A percentile compares a stretch with the other conserved stretches of the same genome.
phyloP scores from a whole-genome alignment of 37 sponge, comb jelly and placozoan genomes.

The Beroe ovata region DNA sequence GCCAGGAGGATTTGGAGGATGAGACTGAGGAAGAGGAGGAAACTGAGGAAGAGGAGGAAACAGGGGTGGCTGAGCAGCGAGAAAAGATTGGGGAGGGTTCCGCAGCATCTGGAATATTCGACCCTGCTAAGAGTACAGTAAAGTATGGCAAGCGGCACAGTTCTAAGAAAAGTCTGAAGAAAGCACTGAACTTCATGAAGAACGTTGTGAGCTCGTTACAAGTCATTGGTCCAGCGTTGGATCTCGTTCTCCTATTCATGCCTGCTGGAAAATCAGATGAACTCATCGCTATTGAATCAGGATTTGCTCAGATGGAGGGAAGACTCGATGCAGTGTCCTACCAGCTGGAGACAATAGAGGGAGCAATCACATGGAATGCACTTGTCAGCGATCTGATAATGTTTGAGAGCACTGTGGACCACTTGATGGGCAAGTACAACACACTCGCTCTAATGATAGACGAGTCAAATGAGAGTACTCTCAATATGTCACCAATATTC shows the following conservation, averaged over 20 bases:
- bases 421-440: not conserved
- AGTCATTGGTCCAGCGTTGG: not conserved
- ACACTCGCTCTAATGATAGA: not conserved
- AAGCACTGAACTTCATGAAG: not conserved
- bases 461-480: not conserved
- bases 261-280: constrained; percentile 1
- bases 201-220: not conserved
- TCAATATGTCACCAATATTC: not conserved
- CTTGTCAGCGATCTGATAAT: not conserved
- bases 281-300: constrained; percentile 3
- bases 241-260: not conserved
- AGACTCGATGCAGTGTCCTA: not conserved
- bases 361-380: not conserved
- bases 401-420: not conserved
- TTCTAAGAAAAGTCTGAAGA: not conserved
- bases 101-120: not conserved
- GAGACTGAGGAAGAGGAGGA: no score
- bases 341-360: not conserved
- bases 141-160: not conserved
- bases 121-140: not conserved
- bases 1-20: no score
- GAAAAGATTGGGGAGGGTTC: not conserved
- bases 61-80: not conserved
- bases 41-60: not conserved
- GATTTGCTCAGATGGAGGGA: not conserved